Conservation (phyloP, 2,888 invertebrate genomes). For the Ceramica pisi region DNA sequence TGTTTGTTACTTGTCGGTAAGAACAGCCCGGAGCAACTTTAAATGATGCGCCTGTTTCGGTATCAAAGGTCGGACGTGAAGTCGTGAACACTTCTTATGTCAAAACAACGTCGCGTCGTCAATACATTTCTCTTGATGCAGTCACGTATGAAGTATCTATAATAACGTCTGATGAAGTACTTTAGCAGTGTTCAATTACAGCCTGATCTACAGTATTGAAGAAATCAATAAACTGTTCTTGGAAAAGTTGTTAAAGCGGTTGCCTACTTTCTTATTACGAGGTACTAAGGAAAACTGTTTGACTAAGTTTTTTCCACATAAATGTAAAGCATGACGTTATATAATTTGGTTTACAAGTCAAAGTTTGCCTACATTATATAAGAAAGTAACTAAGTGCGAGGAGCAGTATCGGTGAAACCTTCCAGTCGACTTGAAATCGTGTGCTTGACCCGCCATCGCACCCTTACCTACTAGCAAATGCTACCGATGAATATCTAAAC, state of each 20-base stretch:
- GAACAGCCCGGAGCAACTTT: conserved; percentile 55
- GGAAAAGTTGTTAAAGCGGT: conserved; percentile 33
- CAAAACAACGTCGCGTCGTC: conserved; percentile 51
- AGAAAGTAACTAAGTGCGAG: conserved; percentile 45
- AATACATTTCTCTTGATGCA: conserved; percentile 60
- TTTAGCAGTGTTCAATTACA: conserved; percentile 39
- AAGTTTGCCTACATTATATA: conserved; percentile 49
- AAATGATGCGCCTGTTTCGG: conserved; percentile 49
- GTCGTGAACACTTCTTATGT: conserved; percentile 64
- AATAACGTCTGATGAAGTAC: conserved; percentile 42
- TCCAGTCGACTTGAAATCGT: conserved; percentile 64
- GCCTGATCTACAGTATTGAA: conserved; percentile 30
- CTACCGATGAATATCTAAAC: conserved; percentile 37
- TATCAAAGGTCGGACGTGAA: conserved; percentile 65
- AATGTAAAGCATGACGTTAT: conserved; percentile 51
- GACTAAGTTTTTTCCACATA: conserved; percentile 48
- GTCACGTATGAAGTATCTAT: conserved; percentile 57
- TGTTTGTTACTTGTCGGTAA: conserved; percentile 41
- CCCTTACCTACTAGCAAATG: conserved; percentile 42
- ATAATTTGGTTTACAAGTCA: conserved; percentile 59
- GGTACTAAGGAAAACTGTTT: conserved; percentile 42
- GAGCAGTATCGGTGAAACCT: conserved; percentile 67
- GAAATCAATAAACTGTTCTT: conserved; percentile 33
- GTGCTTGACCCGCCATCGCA: conserved; percentile 66
- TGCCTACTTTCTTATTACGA: conserved; percentile 40